Conservation (phyloP, 2,888 invertebrate species). For the Tillus elongatus region DNA sequence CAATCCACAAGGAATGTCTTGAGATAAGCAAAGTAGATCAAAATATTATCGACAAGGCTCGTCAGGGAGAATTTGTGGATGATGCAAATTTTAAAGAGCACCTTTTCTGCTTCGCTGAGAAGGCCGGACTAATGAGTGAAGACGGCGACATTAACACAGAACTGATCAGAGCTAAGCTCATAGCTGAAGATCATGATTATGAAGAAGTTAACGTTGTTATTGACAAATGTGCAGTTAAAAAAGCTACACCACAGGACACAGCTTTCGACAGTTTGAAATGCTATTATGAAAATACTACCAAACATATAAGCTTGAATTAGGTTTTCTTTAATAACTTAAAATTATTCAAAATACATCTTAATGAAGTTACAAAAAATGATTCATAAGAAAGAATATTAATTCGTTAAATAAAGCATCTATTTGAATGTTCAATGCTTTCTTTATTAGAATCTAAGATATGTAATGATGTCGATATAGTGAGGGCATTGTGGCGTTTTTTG, state of each 20-base stretch:
- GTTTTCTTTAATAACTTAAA: not conserved
- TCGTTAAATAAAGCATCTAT: too few relatives aligned
- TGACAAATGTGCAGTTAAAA: slow-evolving; percentile 23
- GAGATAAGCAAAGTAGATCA: slow-evolving; percentile 20
- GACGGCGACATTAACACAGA: slow-evolving; percentile 25
- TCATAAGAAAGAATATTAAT: too few relatives aligned
- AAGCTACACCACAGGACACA: slow-evolving; percentile 21
- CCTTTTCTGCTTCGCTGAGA: slow-evolving; percentile 25
- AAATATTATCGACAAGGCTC: slow-evolving; percentile 25
- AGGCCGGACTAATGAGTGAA: slow-evolving; percentile 26
- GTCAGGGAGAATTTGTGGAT: slow-evolving; percentile 22
- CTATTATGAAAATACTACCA: slow-evolving; percentile 18
- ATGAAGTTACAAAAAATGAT: too few relatives aligned
- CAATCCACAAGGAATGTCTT: slow-evolving; percentile 23
- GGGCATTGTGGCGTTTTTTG: too few relatives aligned
- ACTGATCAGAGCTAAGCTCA: slow-evolving; percentile 22
- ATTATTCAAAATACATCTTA: too few relatives aligned
- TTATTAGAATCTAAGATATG: too few relatives aligned
- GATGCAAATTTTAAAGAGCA: slow-evolving; percentile 26
- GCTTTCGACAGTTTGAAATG: slow-evolving; percentile 29
- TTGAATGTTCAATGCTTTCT: too few relatives aligned
- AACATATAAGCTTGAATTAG: slow-evolving; percentile 1
- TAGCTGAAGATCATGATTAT: not conserved
- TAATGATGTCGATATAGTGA: too few relatives aligned
- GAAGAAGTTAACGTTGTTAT: slow-evolving; percentile 19